Evolutionary conservation across 2,797 vertebrate genomes (phyloP).

Genomic region (Serranus cabrilla): DNA sequence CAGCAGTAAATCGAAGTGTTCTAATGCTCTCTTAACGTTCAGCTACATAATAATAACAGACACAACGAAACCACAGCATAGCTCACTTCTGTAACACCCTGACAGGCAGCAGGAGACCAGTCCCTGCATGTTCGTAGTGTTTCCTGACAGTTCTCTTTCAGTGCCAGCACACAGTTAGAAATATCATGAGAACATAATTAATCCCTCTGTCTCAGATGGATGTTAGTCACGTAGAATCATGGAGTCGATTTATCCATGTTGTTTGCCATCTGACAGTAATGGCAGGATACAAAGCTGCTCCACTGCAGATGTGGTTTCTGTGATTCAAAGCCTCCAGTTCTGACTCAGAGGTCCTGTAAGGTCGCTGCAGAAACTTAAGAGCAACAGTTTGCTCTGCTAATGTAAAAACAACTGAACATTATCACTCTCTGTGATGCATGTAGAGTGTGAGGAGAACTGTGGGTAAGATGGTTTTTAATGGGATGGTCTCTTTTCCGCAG

Average conservation of each 20-base stretch:
- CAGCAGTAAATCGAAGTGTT: constrained; percentile 13
- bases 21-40: not conserved
- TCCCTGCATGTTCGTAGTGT: constrained; percentile 20
- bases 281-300: constrained; percentile 30
- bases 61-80: constrained; percentile 13
- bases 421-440: not conserved
- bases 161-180: constrained; percentile 1
- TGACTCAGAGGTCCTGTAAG: constrained; percentile 52
- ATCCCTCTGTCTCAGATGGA: constrained; percentile 20
- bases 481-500: constrained; percentile 74
- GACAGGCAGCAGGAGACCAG: constrained; percentile 16
- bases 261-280: constrained; percentile 37
- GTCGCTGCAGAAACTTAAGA: constrained; percentile 10
- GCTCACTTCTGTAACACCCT: constrained; percentile 43
- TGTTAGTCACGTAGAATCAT: constrained; percentile 39
- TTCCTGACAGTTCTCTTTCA: not conserved
- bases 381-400: constrained; percentile 19
- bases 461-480: not conserved
- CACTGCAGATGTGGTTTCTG: constrained; percentile 50
- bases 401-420: not conserved
- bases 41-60: constrained; percentile 47
- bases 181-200: constrained; percentile 26
- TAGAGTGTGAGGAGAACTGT: not conserved
- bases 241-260: constrained; percentile 44
- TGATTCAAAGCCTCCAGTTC: constrained; percentile 44